A percentile compares a stretch with the other conserved stretches of the same genome.
Conservation (phyloP, 2,113 vertebrate species). For the Sylvilagus bachmani region DNA sequence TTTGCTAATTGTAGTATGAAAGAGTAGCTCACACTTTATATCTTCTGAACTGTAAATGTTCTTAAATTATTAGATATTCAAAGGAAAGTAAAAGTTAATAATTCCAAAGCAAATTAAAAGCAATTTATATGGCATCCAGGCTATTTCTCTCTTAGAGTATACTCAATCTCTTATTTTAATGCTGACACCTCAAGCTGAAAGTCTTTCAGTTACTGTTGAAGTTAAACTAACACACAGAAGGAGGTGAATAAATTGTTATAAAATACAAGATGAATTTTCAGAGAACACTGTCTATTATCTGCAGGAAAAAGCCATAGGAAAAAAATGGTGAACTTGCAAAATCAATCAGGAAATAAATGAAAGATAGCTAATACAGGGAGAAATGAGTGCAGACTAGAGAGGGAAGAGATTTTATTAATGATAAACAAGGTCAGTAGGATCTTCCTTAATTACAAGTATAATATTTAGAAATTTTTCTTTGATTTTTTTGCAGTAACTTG, state of each 20-base stretch:
- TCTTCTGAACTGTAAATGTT: slow-evolving; percentile 63
- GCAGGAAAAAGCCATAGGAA: slow-evolving; percentile 40
- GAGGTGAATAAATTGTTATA: slow-evolving; percentile 59
- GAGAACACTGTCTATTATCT: slow-evolving; percentile 31
- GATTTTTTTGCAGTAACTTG: neutral
- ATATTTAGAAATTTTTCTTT: slow-evolving; percentile 47
- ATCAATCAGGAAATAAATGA: slow-evolving; percentile 65
- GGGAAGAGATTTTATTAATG: slow-evolving; percentile 62
- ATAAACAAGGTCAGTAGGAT: slow-evolving; percentile 20
- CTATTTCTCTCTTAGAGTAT: slow-evolving; percentile 30
- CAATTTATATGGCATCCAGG: slow-evolving; percentile 34
- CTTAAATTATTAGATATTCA: slow-evolving; percentile 14
- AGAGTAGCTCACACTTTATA: neutral
- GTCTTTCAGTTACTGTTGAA: slow-evolving; percentile 63
- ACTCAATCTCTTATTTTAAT: slow-evolving; percentile 73
- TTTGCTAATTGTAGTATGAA: slow-evolving; percentile 32
- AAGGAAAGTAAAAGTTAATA: slow-evolving; percentile 38
- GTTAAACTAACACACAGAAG: slow-evolving; percentile 51
- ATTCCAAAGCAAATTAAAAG: slow-evolving; percentile 43
- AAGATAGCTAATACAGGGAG: neutral
- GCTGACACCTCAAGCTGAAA: slow-evolving; percentile 69
- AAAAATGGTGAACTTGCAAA: slow-evolving; percentile 57
- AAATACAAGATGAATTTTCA: slow-evolving; percentile 69
- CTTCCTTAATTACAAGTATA: slow-evolving; percentile 21
- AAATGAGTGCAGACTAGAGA: slow-evolving; percentile 6